These are phyloP conservation scores for Hydrozoanthus gracilis DNA, from an alignment of 92 coral and sea anemone genomes.

Conservation along the genomic window DNA sequence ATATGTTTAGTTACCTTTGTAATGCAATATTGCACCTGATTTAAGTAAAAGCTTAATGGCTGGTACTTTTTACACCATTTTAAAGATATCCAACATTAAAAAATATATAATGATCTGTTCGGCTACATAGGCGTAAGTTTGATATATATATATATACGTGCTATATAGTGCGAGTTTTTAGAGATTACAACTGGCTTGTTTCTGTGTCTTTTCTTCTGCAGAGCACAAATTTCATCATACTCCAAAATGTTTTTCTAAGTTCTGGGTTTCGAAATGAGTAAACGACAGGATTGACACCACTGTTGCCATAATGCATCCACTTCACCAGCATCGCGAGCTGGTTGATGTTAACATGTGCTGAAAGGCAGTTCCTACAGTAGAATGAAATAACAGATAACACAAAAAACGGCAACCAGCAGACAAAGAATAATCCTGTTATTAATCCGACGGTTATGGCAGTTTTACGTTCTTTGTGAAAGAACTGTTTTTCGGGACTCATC, in stretches of 20 bases:
- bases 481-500: not conserved
- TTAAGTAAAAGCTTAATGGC: no score
- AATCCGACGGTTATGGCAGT: constrained; percentile 41
- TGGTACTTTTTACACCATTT: no score
- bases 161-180: not conserved
- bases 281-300: constrained; percentile 33
- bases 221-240: not conserved
- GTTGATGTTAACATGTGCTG: constrained; percentile 4
- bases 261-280: constrained; percentile 47
- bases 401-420: constrained; percentile 41
- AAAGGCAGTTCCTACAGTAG: constrained; percentile 36
- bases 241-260: constrained; percentile 28
- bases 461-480: constrained; percentile 15
- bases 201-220: not conserved
- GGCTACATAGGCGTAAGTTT: not conserved
- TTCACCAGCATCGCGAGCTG: constrained; percentile 37
- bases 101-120: no score
- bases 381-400: constrained; percentile 41
- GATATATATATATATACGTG: no score
- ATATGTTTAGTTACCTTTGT: no score
- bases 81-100: no score
- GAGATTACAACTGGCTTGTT: not conserved
- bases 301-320: constrained; percentile 45
- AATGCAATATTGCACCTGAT: no score
- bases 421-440: constrained; percentile 38